These are phyloP conservation scores for Takifugu bimaculatus DNA, from an alignment of 2,113 vertebrate genomes.

Conservation along the genomic window DNA sequence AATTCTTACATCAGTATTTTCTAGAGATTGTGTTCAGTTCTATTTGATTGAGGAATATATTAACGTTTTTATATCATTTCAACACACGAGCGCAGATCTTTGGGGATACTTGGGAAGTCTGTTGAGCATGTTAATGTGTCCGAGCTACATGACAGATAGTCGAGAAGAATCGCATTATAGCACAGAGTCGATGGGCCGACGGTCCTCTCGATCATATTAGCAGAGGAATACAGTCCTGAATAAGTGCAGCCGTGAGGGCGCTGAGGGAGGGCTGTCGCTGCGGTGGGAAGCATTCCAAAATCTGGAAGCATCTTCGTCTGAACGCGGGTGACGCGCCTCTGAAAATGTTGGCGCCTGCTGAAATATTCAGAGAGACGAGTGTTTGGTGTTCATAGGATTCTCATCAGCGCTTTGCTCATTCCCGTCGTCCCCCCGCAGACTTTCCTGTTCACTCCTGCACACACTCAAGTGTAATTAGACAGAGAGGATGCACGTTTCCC, in stretches of 20 bases:
- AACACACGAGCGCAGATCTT: no score
- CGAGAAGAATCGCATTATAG: constrained; percentile 32
- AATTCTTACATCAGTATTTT: no score
- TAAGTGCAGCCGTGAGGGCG: constrained; percentile 7
- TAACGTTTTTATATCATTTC: no score
- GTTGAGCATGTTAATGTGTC: background rate
- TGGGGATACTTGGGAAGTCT: background rate
- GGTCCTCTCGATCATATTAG: constrained; percentile 31
- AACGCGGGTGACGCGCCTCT: constrained; percentile 19
- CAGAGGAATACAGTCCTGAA: background rate
- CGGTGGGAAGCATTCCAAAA: constrained; percentile 14
- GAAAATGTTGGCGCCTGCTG: constrained; percentile 36
- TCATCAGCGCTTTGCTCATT: constrained; percentile 58
- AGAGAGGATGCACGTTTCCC: constrained; percentile 49
- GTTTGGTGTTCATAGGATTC: constrained; percentile 37
- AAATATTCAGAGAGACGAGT: constrained; percentile 52
- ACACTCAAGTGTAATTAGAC: constrained; percentile 61
- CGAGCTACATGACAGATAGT: constrained; percentile 6
- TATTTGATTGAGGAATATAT: no score
- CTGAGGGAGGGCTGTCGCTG: constrained; percentile 11
- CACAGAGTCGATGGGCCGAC: constrained; percentile 31
- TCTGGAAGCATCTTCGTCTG: constrained; percentile 24
- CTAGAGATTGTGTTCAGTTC: no score
- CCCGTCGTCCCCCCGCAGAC: constrained; percentile 38
- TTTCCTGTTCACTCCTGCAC: constrained; percentile 42